Conservation (phyloP, 1,140 invertebrate species). For the Thereuonema tuberculata region DNA sequence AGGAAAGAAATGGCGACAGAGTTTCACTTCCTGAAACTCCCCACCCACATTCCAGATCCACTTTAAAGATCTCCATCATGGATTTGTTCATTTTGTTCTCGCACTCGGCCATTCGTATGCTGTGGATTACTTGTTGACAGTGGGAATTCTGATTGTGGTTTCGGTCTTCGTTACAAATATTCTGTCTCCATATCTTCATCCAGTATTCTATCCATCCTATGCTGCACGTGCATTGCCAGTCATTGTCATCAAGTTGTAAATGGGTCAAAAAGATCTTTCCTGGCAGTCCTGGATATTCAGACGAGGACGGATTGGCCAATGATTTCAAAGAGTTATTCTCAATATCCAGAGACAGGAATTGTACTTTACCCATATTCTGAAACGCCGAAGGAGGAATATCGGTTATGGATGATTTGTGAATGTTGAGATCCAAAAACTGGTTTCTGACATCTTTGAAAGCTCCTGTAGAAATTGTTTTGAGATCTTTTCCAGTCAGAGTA, state of each 20-base stretch:
- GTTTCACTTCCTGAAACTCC: too few species aligned
- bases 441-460: not conserved
- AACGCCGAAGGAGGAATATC: not conserved
- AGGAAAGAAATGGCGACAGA: too few species aligned
- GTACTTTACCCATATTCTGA: not conserved
- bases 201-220: not conserved
- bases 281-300: too few species aligned
- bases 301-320: too few species aligned
- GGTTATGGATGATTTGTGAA: not conserved
- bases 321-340: conserved; percentile 23
- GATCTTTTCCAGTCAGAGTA: conserved; percentile 30
- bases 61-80: not conserved
- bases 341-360: not conserved
- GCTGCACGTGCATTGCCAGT: too few species aligned
- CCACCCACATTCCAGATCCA: not conserved
- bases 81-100: not conserved
- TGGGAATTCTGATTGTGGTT: not conserved
- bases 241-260: too few species aligned
- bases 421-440: not conserved
- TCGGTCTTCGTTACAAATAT: not conserved
- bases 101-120: not conserved
- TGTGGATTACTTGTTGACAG: not conserved
- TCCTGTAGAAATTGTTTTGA: not conserved
- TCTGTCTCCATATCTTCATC: not conserved
- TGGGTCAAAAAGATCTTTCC: too few species aligned